Conservation (phyloP, 2,888 invertebrate species). For the Tribolium freemani region DNA sequence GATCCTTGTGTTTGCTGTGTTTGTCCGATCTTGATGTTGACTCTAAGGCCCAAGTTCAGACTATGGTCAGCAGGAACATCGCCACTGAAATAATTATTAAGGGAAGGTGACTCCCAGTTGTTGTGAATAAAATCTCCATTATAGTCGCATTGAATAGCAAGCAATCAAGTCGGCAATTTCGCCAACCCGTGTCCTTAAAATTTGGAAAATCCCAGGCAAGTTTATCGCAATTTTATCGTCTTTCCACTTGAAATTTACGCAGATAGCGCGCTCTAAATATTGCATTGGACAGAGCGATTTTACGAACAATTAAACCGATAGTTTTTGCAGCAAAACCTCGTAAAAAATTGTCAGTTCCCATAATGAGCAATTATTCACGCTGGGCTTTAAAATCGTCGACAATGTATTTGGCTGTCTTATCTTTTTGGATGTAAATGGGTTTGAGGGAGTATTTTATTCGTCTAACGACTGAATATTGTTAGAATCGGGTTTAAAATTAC, state of each 20-base stretch:
- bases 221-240: constrained; percentile 32
- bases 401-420: constrained; percentile 9
- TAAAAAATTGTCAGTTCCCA: neutral
- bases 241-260: constrained; percentile 15
- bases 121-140: too few relatives aligned
- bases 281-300: constrained; percentile 33
- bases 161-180: constrained; percentile 21
- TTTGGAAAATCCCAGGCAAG: constrained; percentile 7
- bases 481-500: constrained; percentile 5
- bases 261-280: constrained; percentile 22
- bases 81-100: neutral
- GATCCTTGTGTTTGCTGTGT: constrained; percentile 2
- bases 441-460: constrained; percentile 4
- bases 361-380: constrained; percentile 26
- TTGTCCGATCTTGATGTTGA: neutral
- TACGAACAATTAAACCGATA: constrained; percentile 37
- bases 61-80: neutral
- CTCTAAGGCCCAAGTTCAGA: neutral
- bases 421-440: constrained; percentile 3
- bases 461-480: constrained; percentile 10
- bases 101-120: too few relatives aligned
- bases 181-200: constrained; percentile 6
- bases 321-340: constrained; percentile 4
- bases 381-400: neutral
- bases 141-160: neutral